These are phyloP conservation scores for Cantharis nigra DNA, from an alignment of 2,888 invertebrate species.

Conservation along the genomic window DNA sequence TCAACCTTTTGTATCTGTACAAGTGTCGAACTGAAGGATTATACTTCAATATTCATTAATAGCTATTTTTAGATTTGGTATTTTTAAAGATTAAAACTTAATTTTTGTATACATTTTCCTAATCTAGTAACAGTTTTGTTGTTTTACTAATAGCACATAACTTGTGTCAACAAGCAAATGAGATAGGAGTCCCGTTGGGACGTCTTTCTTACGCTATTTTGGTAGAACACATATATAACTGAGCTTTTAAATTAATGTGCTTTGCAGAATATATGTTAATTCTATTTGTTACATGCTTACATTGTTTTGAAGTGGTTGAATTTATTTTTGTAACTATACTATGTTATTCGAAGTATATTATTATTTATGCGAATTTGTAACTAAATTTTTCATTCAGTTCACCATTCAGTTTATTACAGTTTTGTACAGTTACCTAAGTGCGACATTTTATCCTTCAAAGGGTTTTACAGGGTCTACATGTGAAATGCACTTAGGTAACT, in stretches of 20 bases:
- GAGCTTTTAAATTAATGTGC: background rate
- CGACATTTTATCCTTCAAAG: too few species aligned
- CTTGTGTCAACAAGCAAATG: background rate
- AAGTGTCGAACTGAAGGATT: too few species aligned
- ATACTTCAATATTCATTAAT: background rate
- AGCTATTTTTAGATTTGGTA: background rate
- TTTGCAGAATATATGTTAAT: background rate
- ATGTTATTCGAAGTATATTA: background rate
- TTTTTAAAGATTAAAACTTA: background rate
- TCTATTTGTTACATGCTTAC: background rate
- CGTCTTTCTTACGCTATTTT: background rate
- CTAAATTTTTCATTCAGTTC: too few species aligned
- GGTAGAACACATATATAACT: background rate
- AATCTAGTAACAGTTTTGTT: background rate
- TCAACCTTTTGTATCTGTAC: too few species aligned
- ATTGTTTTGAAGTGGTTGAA: background rate
- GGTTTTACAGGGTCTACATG: too few species aligned
- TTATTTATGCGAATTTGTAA: background rate
- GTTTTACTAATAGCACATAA: background rate
- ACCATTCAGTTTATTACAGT: background rate
- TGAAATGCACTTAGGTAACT: too few species aligned
- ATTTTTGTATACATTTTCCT: background rate
- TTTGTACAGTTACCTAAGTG: background rate
- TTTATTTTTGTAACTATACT: background rate
- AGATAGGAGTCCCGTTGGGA: background rate